phyloP scores from a whole-genome alignment of 2,888 invertebrate species.

The Petrolisthes manimaculis region DNA sequence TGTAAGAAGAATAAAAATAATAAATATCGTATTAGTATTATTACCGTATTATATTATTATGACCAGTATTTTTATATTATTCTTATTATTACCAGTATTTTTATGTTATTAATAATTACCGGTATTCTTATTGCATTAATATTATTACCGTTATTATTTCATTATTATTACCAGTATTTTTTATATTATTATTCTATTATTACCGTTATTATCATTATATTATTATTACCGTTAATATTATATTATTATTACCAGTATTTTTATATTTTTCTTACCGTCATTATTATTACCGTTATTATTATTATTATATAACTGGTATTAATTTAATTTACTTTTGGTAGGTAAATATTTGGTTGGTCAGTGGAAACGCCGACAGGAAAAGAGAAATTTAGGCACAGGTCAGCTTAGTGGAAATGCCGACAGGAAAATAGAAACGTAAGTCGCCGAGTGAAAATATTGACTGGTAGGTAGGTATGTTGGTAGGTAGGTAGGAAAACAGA shows the following conservation, averaged over 20 bases:
- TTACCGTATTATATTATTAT: no score
- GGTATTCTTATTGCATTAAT: not conserved
- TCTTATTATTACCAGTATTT: not conserved
- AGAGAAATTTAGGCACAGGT: not conserved
- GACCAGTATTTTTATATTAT: not conserved
- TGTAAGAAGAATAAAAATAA: no score
- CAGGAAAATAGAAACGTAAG: no score
- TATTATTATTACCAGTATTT: not conserved
- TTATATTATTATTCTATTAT: not conserved
- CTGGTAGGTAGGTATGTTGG: no score
- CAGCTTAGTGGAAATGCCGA: not conserved
- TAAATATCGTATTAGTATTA: no score
- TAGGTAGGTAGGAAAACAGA: no score
- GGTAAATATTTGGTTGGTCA: not conserved
- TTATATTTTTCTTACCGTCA: not conserved
- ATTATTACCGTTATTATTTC: not conserved
- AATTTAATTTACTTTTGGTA: not conserved
- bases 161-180: not conserved
- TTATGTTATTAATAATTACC: not conserved
- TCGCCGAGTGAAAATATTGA: no score
- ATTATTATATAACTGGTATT: no score
- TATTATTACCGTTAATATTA: not conserved
- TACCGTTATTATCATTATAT: not conserved
- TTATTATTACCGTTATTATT: no score
- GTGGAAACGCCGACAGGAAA: not conserved